Evolutionary conservation across 2,113 vertebrate genomes (phyloP), one percentile per base, ranked within the genome.

Genomic region (Dunckerocampus dactyliophorus): DNA sequence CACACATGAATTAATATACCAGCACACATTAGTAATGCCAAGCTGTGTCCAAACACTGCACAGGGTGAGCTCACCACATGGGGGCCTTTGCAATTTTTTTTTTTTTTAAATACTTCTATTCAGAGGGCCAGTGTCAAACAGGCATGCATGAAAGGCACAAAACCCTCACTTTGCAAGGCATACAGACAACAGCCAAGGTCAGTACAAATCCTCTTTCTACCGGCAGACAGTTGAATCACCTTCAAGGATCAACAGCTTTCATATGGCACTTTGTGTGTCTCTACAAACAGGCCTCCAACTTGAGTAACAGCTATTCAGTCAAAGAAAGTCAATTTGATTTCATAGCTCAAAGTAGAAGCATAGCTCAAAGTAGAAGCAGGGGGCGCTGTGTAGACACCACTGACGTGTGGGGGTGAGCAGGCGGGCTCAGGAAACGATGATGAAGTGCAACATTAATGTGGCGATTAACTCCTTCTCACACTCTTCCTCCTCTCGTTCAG

Each of bases 401-500:
- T 68, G 55, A 68, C 77, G 65, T 20, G 34, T 19, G 69, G 72
- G 69, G 67, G 62, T 65, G 72, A 76, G 81, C 82, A 82, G 77
- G 78, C 80, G 60, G 78, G 84, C 77, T 78, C 76, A 79, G 87
- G 85, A 89, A 90, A 89, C 83, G 82, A 88, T 90, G 89, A 92
- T 90, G 88, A 91, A 91, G 85, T 88, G 79, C 84, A 74, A 82
- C 89, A 88, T 91, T 89, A 91, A 85, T 62, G 70, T 71, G 74
- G 85, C 89, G 87, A 90, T 91, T 91, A 91, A 88, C 88, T 89
- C 78, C 86, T 87, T 88, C 76, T 84, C 76, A 80, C 70, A 80
- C 85, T 88, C 84, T 88, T 89, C 86, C 87, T 82, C 77, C 82
- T 85, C 80, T 88, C 87, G 79, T 88, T 89, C 84, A 85, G 83